Base-by-base conservation (phyloP, 2,797 vertebrate species). In the Sebastes kiyomatsui region DNA sequence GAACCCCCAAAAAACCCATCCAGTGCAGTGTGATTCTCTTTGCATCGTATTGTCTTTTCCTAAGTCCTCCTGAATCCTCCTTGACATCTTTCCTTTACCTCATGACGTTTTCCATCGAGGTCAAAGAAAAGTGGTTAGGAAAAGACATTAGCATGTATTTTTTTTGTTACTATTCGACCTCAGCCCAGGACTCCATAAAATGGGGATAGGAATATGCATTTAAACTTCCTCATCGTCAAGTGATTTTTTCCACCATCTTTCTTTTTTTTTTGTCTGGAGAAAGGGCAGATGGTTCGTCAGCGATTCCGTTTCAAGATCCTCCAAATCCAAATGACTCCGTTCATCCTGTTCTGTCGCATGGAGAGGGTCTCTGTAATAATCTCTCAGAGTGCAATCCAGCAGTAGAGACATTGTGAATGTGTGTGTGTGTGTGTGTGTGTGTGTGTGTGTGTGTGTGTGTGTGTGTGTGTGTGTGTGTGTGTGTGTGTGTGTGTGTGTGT, bases 251-350 rank as follows among this genome's bases (percentile, higher is more conserved):
- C 52, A 28, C 16, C 72, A 60, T 61, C 1, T 16, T 68, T 25
- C 38, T 49, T 8, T 27, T 25, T 18, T 30, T 8, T 33, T 8
- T 3, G 9, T 13, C 61, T 38, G 35, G 56, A 67, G 55, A 67
- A 64, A 23, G 2, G 42, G 46, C 67, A 52, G 38, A 25, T 14
- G 5, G 59, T 32, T 81, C 38, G 28, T 72, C 60, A 23, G 56
- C 33, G 69, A 72, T 77, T 86, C 72, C 35, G 32, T 75, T 79
- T 84, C 70, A 79, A 80, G 49, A 68, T 69, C 71, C 32, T 70
- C 49, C 20, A 25, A 82, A 49, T 79, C 23, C 13, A 32, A 75
- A 77, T 20, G 16, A 28, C 23, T 81, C 73, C 13, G 46, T 67
- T 55, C 74, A 77, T 70, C 61, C 30, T 25, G 59, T n/a, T 81